These are phyloP conservation scores for Pyrgilauda ruficollis DNA, from an alignment of 2,113 vertebrate genomes.

Conservation along the genomic window DNA sequence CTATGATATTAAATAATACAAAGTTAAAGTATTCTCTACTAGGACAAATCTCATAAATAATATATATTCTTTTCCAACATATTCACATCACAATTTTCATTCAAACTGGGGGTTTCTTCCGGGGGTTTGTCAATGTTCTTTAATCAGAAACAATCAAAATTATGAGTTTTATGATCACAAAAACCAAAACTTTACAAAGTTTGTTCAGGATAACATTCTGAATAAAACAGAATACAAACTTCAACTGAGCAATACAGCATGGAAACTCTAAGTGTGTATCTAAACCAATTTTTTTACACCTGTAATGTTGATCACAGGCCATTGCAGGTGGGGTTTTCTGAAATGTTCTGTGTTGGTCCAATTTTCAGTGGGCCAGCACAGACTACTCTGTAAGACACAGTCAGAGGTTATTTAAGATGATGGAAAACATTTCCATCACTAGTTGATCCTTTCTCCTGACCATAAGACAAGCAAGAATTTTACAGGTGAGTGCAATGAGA, in stretches of 20 bases:
- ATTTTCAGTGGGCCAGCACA: not conserved
- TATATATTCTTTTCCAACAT: not conserved
- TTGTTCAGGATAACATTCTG: not conserved
- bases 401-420: not conserved
- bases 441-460: not conserved
- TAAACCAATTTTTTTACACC: not conserved
- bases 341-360: not conserved
- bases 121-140: not conserved
- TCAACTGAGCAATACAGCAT: not conserved
- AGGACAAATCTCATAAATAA: not conserved
- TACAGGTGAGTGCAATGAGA: rapidly evolving
- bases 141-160: not conserved
- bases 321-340: not conserved
- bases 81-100: not conserved
- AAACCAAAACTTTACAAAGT: not conserved
- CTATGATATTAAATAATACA: not conserved
- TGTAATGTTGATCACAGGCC: not conserved
- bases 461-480: not conserved
- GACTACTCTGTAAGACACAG: not conserved
- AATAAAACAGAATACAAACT: not conserved
- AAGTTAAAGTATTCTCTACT: not conserved
- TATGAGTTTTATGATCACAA: not conserved
- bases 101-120: not conserved
- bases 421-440: not conserved
- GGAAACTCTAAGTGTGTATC: not conserved